phyloP scores from a whole-genome alignment of 2,113 vertebrate genomes.

The Cisticola juncidis region DNA sequence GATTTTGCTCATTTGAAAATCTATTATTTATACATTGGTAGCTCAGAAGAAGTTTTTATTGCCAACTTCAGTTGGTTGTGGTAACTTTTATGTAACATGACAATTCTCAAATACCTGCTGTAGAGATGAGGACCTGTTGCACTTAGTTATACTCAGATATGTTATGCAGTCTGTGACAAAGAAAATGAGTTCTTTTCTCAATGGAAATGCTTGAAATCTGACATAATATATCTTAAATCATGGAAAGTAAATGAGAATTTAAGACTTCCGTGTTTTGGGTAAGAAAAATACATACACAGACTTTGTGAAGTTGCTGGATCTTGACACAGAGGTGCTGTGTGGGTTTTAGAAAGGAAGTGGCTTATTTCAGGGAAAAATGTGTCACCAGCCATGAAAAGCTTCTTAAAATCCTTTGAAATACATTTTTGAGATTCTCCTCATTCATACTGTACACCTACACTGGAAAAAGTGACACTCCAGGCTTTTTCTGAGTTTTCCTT shows the following conservation, averaged over 20 bases:
- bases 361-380: constrained; percentile 80
- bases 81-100: not conserved
- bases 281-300: constrained; percentile 46
- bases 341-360: constrained; percentile 87
- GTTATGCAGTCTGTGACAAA: not conserved
- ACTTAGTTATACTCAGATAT: not conserved
- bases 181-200: not conserved
- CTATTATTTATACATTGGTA: not conserved
- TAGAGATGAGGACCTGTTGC: not conserved
- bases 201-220: constrained; percentile 47
- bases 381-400: constrained; percentile 71
- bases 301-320: constrained; percentile 57
- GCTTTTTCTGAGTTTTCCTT: constrained; percentile 61
- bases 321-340: constrained; percentile 71
- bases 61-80: not conserved
- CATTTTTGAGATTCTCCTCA: constrained; percentile 71
- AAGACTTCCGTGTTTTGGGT: constrained; percentile 34
- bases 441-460: constrained; percentile 84
- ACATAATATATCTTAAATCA: constrained; percentile 29
- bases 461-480: constrained; percentile 90
- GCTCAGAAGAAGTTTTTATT: not conserved
- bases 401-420: constrained; percentile 70
- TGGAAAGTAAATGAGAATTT: constrained; percentile 34
- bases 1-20: not conserved
- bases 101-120: not conserved